Conservation (phyloP, 1,140 invertebrate genomes). For the Brachionus rubens region DNA sequence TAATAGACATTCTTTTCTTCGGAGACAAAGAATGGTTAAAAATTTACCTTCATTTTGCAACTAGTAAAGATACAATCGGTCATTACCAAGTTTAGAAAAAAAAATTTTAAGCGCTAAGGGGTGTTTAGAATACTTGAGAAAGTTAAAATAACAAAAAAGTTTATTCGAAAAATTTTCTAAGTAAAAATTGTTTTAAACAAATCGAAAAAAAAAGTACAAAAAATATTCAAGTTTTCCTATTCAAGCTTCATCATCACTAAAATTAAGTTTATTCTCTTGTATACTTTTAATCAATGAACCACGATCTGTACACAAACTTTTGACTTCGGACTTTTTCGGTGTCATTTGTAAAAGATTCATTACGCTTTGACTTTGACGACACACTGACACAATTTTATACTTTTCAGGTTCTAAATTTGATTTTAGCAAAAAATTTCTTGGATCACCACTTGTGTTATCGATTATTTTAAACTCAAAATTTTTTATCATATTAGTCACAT, state of each 20-base stretch:
- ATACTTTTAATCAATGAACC: slow-evolving; percentile 17
- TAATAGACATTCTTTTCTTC: too few relatives aligned
- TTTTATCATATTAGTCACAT: slow-evolving; percentile 4
- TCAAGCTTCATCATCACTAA: slow-evolving; percentile 4
- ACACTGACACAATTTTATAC: background rate
- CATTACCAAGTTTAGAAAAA: too few relatives aligned
- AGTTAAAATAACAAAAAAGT: too few relatives aligned
- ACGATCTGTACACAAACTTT: background rate
- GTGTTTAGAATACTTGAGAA: too few relatives aligned
- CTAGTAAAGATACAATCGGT: too few relatives aligned
- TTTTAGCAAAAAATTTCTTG: background rate
- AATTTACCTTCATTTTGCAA: too few relatives aligned
- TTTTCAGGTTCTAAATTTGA: background rate
- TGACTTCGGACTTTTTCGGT: background rate
- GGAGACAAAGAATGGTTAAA: too few relatives aligned
- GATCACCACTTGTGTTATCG: background rate
- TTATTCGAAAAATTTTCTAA: too few relatives aligned
- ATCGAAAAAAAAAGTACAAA: background rate
- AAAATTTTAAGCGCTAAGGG: too few relatives aligned
- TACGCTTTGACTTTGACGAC: background rate
- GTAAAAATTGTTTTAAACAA: too few relatives aligned
- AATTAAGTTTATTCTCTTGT: background rate
- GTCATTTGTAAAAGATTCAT: background rate
- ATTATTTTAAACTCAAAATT: slow-evolving; percentile 13
- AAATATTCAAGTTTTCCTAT: background rate